A percentile compares a stretch with the other conserved stretches of the same genome.
Evolutionary conservation across 2,797 vertebrate species (phyloP).

Genomic region (Sebastes steindachneri): DNA sequence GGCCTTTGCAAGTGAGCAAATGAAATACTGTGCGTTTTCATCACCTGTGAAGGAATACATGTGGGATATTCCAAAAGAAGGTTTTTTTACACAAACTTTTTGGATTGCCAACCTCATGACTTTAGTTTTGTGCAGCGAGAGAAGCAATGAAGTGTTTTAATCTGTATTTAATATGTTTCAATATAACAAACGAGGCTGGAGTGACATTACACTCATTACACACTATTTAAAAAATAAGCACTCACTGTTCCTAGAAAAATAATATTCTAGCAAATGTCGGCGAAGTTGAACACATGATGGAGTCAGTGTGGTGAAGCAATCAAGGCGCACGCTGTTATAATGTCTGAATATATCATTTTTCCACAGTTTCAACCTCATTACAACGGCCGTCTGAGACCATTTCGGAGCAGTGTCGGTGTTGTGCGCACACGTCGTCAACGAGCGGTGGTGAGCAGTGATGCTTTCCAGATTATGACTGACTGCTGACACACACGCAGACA

Average conservation of each 20-base stretch:
- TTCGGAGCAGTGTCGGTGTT: conserved; percentile 44
- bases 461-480: conserved; percentile 79
- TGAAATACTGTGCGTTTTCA: conserved; percentile 13
- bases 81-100: not conserved
- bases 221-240: conserved; percentile 11
- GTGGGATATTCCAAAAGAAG: not conserved
- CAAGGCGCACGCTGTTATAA: conserved; percentile 31
- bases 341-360: conserved; percentile 56
- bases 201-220: not conserved
- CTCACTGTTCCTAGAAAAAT: conserved; percentile 20
- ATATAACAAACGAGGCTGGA: conserved; percentile 13
- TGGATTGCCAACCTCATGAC: not conserved
- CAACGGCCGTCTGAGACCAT: conserved; percentile 60
- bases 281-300: conserved; percentile 6
- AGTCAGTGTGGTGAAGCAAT: conserved; percentile 44
- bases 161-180: conserved; percentile 21
- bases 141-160: conserved; percentile 8
- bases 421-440: conserved; percentile 66
- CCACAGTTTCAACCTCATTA: conserved; percentile 59
- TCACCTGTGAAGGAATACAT: conserved; percentile 1
- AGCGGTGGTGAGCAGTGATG: conserved; percentile 69
- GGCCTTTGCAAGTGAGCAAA: not conserved
- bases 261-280: not conserved
- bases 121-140: not conserved
- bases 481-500: conserved; percentile 53